Percentiles rank a stretch among this genome's conserved stretches.
Evolutionary conservation across 2,888 invertebrate genomes (phyloP).

Genomic region (Drosophila demipolita): DNA sequence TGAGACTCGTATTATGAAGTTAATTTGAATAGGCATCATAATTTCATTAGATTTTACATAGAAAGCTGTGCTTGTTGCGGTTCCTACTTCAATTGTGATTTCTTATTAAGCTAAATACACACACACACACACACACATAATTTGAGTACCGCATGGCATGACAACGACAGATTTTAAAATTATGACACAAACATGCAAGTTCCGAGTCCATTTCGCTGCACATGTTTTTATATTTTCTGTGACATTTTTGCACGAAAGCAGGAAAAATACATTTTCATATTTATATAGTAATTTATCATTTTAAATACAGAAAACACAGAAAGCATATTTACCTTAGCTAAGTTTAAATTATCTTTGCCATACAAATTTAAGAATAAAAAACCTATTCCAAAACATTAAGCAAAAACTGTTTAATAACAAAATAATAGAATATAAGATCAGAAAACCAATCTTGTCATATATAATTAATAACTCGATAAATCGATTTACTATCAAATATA

Average conservation of each 20-base stretch:
- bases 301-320: slow-evolving; percentile 7
- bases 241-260: slow-evolving; percentile 48
- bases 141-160: slow-evolving; percentile 57
- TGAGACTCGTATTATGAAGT: neutral
- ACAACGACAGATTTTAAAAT: slow-evolving; percentile 71
- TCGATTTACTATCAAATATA: neutral
- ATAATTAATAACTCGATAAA: neutral
- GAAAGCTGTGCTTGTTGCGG: slow-evolving; percentile 37
- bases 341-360: slow-evolving; percentile 2
- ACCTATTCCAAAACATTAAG: neutral
- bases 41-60: slow-evolving; percentile 16
- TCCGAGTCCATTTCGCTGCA: slow-evolving; percentile 42
- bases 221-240: slow-evolving; percentile 49
- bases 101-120: slow-evolving; percentile 16
- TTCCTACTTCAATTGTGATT: slow-evolving; percentile 22
- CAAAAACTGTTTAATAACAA: neutral
- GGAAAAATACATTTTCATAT: slow-evolving; percentile 34
- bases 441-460: neutral
- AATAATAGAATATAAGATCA: neutral
- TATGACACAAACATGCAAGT: slow-evolving; percentile 62
- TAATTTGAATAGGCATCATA: neutral
- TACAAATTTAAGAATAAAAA: neutral
- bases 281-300: slow-evolving; percentile 10
- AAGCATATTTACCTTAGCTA: neutral
- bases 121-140: slow-evolving; percentile 28